Conservation (phyloP, 2,888 invertebrate species). For the Cataglyphis cursor region DNA sequence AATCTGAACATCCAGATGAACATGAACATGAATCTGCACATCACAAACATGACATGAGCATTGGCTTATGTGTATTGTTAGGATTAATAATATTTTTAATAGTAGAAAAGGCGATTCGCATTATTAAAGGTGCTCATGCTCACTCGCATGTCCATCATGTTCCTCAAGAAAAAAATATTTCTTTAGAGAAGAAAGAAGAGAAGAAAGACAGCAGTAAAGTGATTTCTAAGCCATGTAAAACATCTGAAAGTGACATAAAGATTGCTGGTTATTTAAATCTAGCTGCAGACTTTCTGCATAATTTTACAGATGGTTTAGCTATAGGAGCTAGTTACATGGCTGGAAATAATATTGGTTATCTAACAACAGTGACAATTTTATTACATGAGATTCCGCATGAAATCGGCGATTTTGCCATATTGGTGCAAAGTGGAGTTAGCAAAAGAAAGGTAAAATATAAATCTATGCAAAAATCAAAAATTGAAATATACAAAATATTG, state of each 20-base stretch:
- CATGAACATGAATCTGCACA: conserved; percentile 89
- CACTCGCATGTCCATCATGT: conserved; percentile 86
- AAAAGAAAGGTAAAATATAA: conserved; percentile 90
- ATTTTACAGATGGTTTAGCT: conserved; percentile 99
- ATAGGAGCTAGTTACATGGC: conserved; percentile 99
- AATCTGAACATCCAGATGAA: conserved; percentile 77
- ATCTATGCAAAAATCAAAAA: background rate
- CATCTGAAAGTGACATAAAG: conserved; percentile 89
- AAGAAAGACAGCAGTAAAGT: conserved; percentile 46
- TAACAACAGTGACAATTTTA: conserved; percentile 98
- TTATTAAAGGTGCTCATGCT: conserved; percentile 94
- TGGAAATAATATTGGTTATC: conserved; percentile 94
- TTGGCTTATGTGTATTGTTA: conserved; percentile 97
- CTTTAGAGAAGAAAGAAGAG: conserved; percentile 68
- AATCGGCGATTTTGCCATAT: conserved; percentile 99
- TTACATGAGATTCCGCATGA: conserved; percentile 99
- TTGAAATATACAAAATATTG: background rate
- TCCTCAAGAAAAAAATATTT: conserved; percentile 72
- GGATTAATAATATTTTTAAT: conserved; percentile 97
- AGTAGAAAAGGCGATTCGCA: conserved; percentile 96
- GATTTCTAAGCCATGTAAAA: conserved; percentile 55
- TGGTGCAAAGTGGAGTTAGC: conserved; percentile 98
- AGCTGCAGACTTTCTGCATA: conserved; percentile 99
- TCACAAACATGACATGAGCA: conserved; percentile 93
- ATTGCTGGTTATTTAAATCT: conserved; percentile 98